Conservation (phyloP, 1,140 invertebrate genomes). For the Campoletis sonorensis region DNA sequence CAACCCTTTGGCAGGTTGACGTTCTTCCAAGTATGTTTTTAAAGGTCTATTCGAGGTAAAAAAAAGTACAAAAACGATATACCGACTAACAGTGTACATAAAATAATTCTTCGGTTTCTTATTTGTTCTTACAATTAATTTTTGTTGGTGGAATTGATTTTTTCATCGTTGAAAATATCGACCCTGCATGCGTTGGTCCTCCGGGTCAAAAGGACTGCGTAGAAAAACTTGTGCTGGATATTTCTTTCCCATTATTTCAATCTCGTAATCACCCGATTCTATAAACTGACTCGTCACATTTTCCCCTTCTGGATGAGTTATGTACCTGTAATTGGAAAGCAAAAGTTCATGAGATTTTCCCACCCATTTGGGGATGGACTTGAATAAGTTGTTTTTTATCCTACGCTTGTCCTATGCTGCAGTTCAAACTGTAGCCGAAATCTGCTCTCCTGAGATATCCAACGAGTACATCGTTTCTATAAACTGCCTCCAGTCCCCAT, state of each 20-base stretch:
- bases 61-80: slow-evolving; percentile 12
- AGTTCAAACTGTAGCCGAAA: slow-evolving; percentile 85
- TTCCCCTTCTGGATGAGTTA: slow-evolving; percentile 77
- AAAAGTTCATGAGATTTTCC: neutral
- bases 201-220: slow-evolving; percentile 88
- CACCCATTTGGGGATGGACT: slow-evolving; percentile 25
- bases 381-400: slow-evolving; percentile 24
- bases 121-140: neutral
- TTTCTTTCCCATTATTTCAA: slow-evolving; percentile 86
- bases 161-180: slow-evolving; percentile 14
- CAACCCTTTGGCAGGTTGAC: slow-evolving; percentile 91
- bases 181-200: slow-evolving; percentile 77
- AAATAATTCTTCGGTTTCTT: slow-evolving; percentile 6
- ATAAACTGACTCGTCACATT: slow-evolving; percentile 83
- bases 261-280: slow-evolving; percentile 84
- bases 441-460: slow-evolving; percentile 89
- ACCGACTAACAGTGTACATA: neutral
- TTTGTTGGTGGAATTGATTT: neutral
- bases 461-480: slow-evolving; percentile 84
- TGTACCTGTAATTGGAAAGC: slow-evolving; percentile 72
- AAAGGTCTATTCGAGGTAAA: neutral
- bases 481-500: slow-evolving; percentile 90
- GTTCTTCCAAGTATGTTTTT: neutral
- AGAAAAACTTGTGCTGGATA: slow-evolving; percentile 84
- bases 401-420: slow-evolving; percentile 83